Conservation (phyloP, 2,797 vertebrate species). For the Synaphobranchus kaupii region DNA sequence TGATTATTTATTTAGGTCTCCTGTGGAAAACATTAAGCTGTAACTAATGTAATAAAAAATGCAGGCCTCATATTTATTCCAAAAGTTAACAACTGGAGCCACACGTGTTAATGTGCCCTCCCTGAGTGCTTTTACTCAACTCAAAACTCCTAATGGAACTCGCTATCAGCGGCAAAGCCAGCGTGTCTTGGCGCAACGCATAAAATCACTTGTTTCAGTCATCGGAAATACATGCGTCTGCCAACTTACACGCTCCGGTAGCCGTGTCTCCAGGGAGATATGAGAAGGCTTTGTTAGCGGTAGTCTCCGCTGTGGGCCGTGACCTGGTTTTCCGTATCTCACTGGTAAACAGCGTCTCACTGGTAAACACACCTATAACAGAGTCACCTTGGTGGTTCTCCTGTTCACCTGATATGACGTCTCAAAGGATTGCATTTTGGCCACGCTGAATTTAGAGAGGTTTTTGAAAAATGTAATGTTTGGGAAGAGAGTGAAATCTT, state of each 20-base stretch:
- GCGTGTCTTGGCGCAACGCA: conserved; percentile 63
- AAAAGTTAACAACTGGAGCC: conserved; percentile 76
- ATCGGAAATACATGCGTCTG: conserved; percentile 61
- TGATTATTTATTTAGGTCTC: conserved; percentile 82
- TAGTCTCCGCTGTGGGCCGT: conserved; percentile 20
- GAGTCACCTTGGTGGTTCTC: too few species aligned
- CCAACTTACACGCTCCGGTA: conserved; percentile 68
- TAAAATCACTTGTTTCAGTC: conserved; percentile 75
- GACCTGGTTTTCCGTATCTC: conserved; percentile 42
- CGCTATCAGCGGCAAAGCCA: conserved; percentile 60
- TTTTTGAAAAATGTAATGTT: too few species aligned
- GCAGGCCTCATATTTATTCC: conserved; percentile 75
- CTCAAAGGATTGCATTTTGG: too few species aligned
- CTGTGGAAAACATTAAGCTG: conserved; percentile 72
- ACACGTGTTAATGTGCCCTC: conserved; percentile 73
- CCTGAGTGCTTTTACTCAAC: conserved; percentile 72
- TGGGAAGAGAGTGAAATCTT: too few species aligned
- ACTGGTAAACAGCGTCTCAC: too few species aligned
- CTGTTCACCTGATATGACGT: too few species aligned
- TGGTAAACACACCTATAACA: too few species aligned
- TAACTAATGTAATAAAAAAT: conserved; percentile 79
- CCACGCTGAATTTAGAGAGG: too few species aligned
- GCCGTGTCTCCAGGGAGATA: conserved; percentile 49
- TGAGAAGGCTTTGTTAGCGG: conserved; percentile 1
- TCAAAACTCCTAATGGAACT: conserved; percentile 78